A percentile compares a stretch with the other conserved stretches of the same genome.
Evolutionary conservation across 2,113 vertebrate genomes (phyloP).

Genomic region (Globicephala melas): DNA sequence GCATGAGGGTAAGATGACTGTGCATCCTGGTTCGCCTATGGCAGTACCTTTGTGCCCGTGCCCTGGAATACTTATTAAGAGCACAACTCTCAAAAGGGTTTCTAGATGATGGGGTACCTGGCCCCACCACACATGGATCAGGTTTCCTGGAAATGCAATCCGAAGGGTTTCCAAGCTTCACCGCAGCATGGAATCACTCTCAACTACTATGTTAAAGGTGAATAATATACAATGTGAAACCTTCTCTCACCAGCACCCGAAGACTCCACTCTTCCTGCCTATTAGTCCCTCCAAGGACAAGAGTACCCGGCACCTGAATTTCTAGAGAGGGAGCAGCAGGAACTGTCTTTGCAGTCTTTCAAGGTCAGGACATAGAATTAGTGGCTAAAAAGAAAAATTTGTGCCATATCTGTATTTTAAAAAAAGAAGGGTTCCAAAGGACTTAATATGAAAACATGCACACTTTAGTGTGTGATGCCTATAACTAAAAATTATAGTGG

Average conservation of each 20-base stretch:
- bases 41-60: fast-evolving
- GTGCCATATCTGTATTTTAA: neutral
- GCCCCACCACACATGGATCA: neutral
- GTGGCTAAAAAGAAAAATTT: neutral
- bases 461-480: neutral
- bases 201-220: no score
- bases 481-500: neutral
- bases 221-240: neutral
- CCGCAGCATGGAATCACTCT: fast-evolving
- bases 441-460: neutral
- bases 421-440: neutral
- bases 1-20: no score
- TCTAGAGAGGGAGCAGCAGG: neutral
- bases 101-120: neutral
- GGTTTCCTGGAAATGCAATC: neutral
- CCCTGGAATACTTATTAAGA: neutral
- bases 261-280: neutral
- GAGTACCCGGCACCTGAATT: neutral
- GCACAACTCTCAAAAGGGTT: neutral
- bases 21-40: no score
- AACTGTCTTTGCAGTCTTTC: neutral
- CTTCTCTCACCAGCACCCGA: neutral
- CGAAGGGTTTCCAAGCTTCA: neutral
- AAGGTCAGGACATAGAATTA: neutral
- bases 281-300: neutral